Base-by-base conservation (phyloP, 2,888 invertebrate species). In the Plutella xylostella region DNA sequence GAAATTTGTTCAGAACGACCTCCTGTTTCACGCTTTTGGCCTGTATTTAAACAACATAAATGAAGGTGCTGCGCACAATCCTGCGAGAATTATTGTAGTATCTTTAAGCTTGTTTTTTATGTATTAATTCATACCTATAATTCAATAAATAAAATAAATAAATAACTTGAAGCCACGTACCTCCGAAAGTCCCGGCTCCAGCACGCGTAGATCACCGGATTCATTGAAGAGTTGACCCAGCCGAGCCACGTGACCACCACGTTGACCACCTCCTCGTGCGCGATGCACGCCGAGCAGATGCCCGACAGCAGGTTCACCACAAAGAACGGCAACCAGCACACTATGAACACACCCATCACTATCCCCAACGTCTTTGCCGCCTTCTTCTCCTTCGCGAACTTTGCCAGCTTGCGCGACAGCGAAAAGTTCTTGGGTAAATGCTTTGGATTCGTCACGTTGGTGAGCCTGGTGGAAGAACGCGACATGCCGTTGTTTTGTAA, bases 261-360 rank as follows among this genome's bases (percentile, higher is more conserved):
- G 52, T 92, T 91, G 21, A 96, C 92, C 47, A 94, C 89, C 73
- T 95, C 93, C 66, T 94, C 94, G 64, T 94, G 91, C 74, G 92
- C 90, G 56, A 96, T 93, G 75, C 96, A 96, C 61, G 90, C 88
- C 50, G 90, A 87, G 74, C 96, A 94, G 65, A 98, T 92, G 15
- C 96, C 97, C 38, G 94, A 93, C 61, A 97, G 80, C 45, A 98
- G 85, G 76, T 97, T 97, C 55, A 95, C 94, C 52, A 97, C 94
- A 73, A 98, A 98, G 80, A 98, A 98, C 49, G 98, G 98, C 58
- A 97, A 86, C 97, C 97, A 98, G 73, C 97, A 98, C 55, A 97
- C 90, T 65, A 97, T 96, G 72, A 97, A 97, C 53, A 96, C 95
- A 47, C 97, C 97, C 92, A 97, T 96, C 58, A 97, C 97, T 66